Evolutionary conservation across 1,140 invertebrate species (phyloP), one percentile per base, ranked within the genome.

Genomic region (Plutomurus gul): DNA sequence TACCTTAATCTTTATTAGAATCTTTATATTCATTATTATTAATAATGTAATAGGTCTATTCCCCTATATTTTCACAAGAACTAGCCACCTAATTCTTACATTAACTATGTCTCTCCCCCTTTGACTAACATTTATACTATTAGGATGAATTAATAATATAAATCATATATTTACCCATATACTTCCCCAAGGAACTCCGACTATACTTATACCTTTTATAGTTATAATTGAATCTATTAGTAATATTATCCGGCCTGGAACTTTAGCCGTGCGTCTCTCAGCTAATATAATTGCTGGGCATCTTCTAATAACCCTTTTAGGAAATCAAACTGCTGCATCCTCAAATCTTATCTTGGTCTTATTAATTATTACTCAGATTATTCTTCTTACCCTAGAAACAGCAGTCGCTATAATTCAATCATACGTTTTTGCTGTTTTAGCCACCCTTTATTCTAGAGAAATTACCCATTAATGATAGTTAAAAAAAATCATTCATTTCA

Each of bases 251-350:
- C 90, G 89, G 7, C 91, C 90, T 8, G 84, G 87, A 84, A 92
- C 90, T 2, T 86, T 92, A 87, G 87, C 89, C 36, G 87, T 92
- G 71, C 91, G 91, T 78, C 84, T 92, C 87, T 87, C 89, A 11
- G 91, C 91, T 43, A 91, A 92, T 88, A 91, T 92, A 89, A 91
- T 91, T 87, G 90, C 91, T 13, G 91, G 91, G 0, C 91, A 91
- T 85, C 85, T 92, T 85, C 82, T 92, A 76, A 80, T 87, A 86
- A 88, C 88, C 30, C 84, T 91, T 83, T 83, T 90, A 84, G 87
- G 89, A 81, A 87, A 87, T 79, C 87, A 86, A 70, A 85, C 85
- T 80, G 72, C 78, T 77, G 86, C 25, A 16, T n/a, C 20, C 43
- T 74, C 60, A 75, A 84, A 74, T 49, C 1, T 56, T 33, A 8